A percentile compares a stretch with the other conserved stretches of the same genome.
Evolutionary conservation across 2,888 invertebrate species (phyloP).

Genomic region (Mythimna vitellina): DNA sequence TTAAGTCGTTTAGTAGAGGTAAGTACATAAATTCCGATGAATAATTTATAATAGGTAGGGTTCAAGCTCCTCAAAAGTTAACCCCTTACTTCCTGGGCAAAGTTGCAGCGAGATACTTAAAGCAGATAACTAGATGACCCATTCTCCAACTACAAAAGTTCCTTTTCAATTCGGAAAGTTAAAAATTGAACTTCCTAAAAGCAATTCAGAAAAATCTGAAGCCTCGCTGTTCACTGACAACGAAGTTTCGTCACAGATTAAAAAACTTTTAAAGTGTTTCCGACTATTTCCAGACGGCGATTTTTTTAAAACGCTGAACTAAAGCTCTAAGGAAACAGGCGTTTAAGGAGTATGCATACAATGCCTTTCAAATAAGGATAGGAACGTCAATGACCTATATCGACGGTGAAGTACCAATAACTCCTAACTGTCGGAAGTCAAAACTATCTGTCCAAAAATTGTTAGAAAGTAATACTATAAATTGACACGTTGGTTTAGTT

Average conservation of each 20-base stretch:
- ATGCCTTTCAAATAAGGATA: too few species aligned
- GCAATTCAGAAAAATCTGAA: constrained; percentile 73
- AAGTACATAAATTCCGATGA: neutral
- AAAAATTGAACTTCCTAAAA: constrained; percentile 72
- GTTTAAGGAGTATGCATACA: constrained; percentile 30
- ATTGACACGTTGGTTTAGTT: too few species aligned
- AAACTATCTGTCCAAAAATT: too few species aligned
- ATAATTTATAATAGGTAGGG: constrained; percentile 12
- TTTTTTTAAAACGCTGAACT: constrained; percentile 50
- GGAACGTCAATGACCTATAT: too few species aligned
- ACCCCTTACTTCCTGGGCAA: constrained; percentile 39
- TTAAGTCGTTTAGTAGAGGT: too few species aligned
- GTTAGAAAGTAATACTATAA: too few species aligned
- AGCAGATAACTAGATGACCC: constrained; percentile 67
- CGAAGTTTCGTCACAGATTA: constrained; percentile 75
- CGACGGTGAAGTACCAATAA: too few species aligned
- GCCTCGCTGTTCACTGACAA: constrained; percentile 66
- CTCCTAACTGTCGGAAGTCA: too few species aligned
- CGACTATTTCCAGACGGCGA: constrained; percentile 62
- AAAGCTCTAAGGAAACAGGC: constrained; percentile 37
- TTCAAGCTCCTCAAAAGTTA: constrained; percentile 32
- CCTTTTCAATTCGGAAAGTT: constrained; percentile 70
- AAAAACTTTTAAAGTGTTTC: constrained; percentile 76
- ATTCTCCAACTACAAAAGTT: constrained; percentile 64
- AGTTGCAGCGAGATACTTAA: constrained; percentile 65